Conservation (phyloP, 2,113 vertebrate genomes). For the Phodopus roborovskii region DNA sequence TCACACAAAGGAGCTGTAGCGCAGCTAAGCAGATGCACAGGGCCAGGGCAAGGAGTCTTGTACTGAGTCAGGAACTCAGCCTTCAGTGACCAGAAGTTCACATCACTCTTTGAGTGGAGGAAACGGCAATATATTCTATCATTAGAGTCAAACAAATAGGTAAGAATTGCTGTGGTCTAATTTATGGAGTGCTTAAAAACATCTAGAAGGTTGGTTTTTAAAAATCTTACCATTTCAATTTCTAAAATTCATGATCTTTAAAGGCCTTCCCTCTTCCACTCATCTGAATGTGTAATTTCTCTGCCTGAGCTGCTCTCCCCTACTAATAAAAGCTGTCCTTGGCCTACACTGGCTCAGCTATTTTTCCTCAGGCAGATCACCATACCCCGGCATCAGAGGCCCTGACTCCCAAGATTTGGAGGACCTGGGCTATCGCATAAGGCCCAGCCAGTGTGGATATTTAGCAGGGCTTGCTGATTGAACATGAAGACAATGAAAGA, state of each 20-base stretch:
- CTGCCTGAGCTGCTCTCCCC: background rate
- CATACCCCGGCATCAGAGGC: background rate
- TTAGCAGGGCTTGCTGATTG: background rate
- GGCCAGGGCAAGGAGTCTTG: background rate
- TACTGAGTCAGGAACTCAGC: background rate
- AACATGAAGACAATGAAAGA: background rate
- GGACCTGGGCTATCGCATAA: background rate
- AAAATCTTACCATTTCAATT: slow-evolving; percentile 41
- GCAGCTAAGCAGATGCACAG: background rate
- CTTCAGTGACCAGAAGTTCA: background rate
- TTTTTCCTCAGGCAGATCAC: background rate
- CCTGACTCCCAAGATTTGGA: background rate
- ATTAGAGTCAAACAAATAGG: background rate
- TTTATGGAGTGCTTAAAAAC: background rate
- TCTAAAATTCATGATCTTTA: background rate
- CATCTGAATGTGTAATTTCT: fast-evolving
- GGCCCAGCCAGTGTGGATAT: background rate
- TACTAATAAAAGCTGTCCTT: background rate
- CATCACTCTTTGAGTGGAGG: background rate
- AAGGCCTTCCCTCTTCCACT: background rate
- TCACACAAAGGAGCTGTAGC: background rate
- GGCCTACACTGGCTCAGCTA: background rate
- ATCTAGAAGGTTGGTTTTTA: background rate
- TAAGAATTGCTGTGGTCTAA: background rate
- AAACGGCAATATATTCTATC: slow-evolving; percentile 52